Conservation (phyloP, 2,888 invertebrate genomes). For the Torymus aiolomorphi region DNA sequence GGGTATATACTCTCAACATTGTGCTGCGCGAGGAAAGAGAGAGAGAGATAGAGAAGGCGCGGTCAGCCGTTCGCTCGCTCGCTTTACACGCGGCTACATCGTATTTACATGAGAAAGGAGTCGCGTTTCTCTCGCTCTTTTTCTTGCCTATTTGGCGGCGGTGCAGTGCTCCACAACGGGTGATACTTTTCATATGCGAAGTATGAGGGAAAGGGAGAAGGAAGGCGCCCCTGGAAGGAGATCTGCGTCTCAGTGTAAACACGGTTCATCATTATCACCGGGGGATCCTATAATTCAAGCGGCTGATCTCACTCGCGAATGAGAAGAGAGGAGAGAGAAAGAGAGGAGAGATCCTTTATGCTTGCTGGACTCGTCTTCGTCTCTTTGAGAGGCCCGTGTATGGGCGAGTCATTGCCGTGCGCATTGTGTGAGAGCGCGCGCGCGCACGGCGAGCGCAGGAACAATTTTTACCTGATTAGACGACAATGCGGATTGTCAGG, state of each 20-base stretch:
- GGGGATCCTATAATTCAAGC: constrained; percentile 67
- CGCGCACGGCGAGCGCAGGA: background rate
- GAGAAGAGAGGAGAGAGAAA: too few relatives aligned
- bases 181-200: too few relatives aligned
- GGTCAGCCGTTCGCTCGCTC: constrained; percentile 66
- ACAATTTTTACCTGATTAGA: constrained; percentile 52
- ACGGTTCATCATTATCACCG: constrained; percentile 74
- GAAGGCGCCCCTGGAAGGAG: constrained; percentile 62
- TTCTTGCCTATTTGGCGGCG: constrained; percentile 25
- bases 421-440: background rate
- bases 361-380: background rate
- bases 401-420: constrained; percentile 26
- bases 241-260: constrained; percentile 70
- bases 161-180: background rate
- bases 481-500: constrained; percentile 36
- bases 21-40: constrained; percentile 14
- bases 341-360: constrained; percentile 5
- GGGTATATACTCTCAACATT: constrained; percentile 24
- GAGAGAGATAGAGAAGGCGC: constrained; percentile 35
- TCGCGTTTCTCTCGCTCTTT: constrained; percentile 61
- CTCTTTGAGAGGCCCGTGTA: background rate
- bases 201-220: constrained; percentile 46
- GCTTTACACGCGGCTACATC: constrained; percentile 74
- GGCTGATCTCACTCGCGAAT: constrained; percentile 37
- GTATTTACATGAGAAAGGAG: constrained; percentile 75